A percentile compares a stretch with the other conserved stretches of the same genome.
Evolutionary conservation across 2,888 invertebrate species (phyloP).

Genomic region (Eupithecia inturbata): DNA sequence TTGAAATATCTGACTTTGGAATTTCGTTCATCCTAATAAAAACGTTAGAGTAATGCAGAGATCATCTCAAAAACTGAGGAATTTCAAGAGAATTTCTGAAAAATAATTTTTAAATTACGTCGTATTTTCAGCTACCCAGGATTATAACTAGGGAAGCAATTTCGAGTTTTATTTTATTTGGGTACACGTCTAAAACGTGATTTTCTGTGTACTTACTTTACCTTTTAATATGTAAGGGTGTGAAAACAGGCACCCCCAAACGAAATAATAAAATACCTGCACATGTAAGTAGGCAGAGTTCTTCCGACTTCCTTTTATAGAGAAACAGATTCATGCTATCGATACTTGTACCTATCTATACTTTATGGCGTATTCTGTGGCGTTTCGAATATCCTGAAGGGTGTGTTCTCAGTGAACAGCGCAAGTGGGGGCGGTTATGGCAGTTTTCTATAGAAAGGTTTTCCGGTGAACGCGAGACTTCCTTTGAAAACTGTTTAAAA

Average conservation of each 20-base stretch:
- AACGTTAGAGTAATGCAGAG: background rate
- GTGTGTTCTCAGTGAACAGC: background rate
- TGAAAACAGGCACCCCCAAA: background rate
- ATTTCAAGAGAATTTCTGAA: background rate
- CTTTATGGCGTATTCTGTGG: background rate
- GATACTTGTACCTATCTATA: background rate
- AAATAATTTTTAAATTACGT: background rate
- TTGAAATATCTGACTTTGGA: conserved; percentile 2
- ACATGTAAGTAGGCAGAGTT: background rate
- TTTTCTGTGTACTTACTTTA: background rate
- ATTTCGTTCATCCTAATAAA: background rate
- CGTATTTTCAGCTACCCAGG: background rate
- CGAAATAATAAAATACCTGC: background rate
- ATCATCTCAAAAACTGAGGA: background rate
- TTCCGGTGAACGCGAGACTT: background rate
- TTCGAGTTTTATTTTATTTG: background rate
- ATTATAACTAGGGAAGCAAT: background rate
- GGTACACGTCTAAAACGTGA: background rate
- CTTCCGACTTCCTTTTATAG: background rate
- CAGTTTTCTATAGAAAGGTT: background rate
- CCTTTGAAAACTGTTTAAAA: background rate
- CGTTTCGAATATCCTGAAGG: background rate
- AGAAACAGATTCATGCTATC: background rate
- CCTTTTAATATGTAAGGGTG: background rate
- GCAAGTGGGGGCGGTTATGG: background rate